Conservation (phyloP, 2,888 invertebrate genomes). For the Zaprionus lineosus region DNA sequence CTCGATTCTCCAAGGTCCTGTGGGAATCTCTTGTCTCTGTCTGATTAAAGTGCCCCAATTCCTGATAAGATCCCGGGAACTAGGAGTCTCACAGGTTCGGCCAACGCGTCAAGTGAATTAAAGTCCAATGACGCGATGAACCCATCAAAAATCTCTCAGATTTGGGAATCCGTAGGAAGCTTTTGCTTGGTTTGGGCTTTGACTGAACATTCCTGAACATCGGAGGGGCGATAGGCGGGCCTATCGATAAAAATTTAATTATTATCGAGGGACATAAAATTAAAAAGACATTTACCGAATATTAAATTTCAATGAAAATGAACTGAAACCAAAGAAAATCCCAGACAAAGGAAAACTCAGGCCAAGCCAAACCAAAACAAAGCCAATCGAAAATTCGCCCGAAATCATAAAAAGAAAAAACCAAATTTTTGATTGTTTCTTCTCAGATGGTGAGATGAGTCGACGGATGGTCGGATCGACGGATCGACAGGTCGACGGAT, state of each 20-base stretch:
- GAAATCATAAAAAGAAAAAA: slow-evolving; percentile 74
- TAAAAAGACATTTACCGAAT: slow-evolving; percentile 75
- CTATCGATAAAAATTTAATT: slow-evolving; percentile 49
- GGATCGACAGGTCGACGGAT: not conserved
- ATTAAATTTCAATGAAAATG: slow-evolving; percentile 80
- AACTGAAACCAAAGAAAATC: slow-evolving; percentile 65
- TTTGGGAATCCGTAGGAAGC: too few relatives aligned
- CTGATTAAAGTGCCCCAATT: too few relatives aligned
- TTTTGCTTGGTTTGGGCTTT: too few relatives aligned
- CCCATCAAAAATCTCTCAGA: slow-evolving; percentile 7
- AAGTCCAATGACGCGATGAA: slow-evolving; percentile 1
- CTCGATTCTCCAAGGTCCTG: too few relatives aligned
- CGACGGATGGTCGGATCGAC: not conserved
- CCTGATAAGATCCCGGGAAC: too few relatives aligned
- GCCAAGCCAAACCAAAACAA: slow-evolving; percentile 16
- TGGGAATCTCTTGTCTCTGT: too few relatives aligned
- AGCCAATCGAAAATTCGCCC: slow-evolving; percentile 61
- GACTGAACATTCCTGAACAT: slow-evolving; percentile 47
- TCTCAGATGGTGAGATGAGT: slow-evolving; percentile 19
- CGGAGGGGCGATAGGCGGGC: slow-evolving; percentile 25
- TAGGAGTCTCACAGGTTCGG: slow-evolving; percentile 30
- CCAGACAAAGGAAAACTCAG: slow-evolving; percentile 25
- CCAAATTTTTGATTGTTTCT: slow-evolving; percentile 64
- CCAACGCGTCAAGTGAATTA: not conserved
- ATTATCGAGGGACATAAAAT: slow-evolving; percentile 57